phyloP scores from a whole-genome alignment of 2,888 invertebrate species.

The Cephalotes varians region DNA sequence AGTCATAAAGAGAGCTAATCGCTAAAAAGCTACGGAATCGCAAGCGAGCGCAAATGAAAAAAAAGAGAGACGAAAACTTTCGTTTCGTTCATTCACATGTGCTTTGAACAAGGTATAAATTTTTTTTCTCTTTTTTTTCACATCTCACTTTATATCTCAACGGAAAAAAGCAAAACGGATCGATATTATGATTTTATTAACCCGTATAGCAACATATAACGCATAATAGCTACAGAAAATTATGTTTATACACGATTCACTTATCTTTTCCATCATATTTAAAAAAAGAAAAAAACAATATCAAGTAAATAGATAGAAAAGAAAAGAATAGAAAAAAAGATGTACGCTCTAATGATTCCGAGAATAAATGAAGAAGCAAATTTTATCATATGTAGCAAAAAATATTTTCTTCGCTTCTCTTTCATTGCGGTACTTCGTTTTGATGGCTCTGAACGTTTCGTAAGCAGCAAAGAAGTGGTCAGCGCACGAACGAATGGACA shows the following conservation, averaged over 20 bases:
- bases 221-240: conserved; percentile 10
- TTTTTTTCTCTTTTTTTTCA: not conserved
- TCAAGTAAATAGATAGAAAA: no score
- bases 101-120: conserved; percentile 5
- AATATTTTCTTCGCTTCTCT: not conserved
- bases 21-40: not conserved
- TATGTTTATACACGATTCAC: not conserved
- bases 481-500: not conserved
- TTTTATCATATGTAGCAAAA: not conserved
- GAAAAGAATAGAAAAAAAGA: not conserved
- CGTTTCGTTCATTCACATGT: conserved; percentile 50
- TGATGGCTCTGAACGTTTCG: not conserved
- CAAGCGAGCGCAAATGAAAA: not conserved
- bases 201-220: conserved; percentile 29
- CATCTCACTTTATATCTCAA: not conserved
- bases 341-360: not conserved
- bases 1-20: conserved; percentile 13
- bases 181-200: conserved; percentile 15
- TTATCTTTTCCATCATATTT: not conserved
- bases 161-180: conserved; percentile 18
- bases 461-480: conserved; percentile 2
- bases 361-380: not conserved
- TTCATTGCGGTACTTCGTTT: not conserved
- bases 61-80: conserved; percentile 35
- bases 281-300: not conserved